phyloP scores from a whole-genome alignment of 2,113 vertebrate genomes.

The Lanius ludovicianus region DNA sequence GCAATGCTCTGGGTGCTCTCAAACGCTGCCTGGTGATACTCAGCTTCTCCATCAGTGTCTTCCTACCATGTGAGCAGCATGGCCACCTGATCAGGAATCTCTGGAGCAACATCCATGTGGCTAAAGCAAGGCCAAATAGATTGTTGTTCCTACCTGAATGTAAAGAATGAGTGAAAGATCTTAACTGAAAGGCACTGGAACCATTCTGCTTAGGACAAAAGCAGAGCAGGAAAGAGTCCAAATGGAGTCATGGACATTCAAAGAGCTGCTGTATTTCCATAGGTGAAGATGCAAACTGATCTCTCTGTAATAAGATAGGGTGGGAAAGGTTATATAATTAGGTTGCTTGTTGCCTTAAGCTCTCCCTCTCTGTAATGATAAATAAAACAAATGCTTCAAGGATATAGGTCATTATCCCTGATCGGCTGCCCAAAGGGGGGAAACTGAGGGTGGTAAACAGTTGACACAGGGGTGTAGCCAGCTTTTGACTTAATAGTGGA shows the following conservation, averaged over 20 bases:
- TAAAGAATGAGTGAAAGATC: neutral
- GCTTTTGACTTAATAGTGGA: neutral
- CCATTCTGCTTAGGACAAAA: neutral
- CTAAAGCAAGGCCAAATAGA: neutral
- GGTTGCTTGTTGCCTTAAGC: neutral
- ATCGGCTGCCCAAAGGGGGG: slow-evolving; percentile 20
- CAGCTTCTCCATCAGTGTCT: neutral
- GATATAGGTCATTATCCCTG: slow-evolving; percentile 6
- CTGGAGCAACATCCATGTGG: rapidly evolving
- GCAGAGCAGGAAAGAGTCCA: neutral
- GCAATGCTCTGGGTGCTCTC: neutral
- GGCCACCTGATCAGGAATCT: neutral
- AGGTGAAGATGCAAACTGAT: neutral
- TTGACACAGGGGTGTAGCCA: neutral
- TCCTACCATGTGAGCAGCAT: neutral
- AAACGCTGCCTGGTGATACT: neutral
- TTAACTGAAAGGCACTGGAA: neutral
- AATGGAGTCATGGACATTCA: neutral
- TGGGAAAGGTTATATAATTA: neutral
- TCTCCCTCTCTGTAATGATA: neutral
- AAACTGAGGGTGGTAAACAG: neutral
- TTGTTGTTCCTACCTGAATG: neutral
- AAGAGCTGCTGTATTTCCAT: neutral
- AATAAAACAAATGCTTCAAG: slow-evolving; percentile 37
- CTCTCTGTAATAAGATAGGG: neutral